These are phyloP conservation scores for Aphelocoma californica DNA, from an alignment of 2,797 vertebrate species.

Conservation along the genomic window DNA sequence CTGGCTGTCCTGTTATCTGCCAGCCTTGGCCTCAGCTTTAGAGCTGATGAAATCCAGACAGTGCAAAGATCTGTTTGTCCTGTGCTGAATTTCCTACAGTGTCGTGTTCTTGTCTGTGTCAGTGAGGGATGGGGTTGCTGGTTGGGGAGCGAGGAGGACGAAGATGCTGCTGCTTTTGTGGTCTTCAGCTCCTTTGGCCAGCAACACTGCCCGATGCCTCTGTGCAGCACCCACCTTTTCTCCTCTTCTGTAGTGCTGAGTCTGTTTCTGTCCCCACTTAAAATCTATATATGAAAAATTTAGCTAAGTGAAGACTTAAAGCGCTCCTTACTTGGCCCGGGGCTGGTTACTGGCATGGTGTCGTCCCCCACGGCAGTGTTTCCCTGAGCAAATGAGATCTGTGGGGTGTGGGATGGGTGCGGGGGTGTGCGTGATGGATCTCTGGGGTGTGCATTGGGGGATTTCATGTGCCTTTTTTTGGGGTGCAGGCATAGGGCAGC, in stretches of 20 bases:
- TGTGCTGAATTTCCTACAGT: neutral
- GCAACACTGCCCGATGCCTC: fast-evolving
- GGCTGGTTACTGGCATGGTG: neutral
- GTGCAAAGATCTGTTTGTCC: neutral
- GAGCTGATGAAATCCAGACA: neutral
- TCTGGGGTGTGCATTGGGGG: neutral
- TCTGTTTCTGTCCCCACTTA: neutral
- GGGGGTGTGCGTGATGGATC: neutral
- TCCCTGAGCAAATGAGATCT: too few relatives aligned
- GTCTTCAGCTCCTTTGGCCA: neutral
- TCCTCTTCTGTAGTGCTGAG: fast-evolving
- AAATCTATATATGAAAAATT: neutral
- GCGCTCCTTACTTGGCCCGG: neutral
- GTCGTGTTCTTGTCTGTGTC: neutral
- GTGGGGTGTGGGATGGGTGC: neutral
- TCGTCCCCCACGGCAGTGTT: fast-evolving
- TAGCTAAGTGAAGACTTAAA: too few relatives aligned
- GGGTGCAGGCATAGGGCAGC: too few relatives aligned
- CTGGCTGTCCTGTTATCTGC: neutral
- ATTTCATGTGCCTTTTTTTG: neutral
- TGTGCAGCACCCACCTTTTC: neutral
- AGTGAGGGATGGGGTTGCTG: neutral
- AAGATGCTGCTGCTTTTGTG: neutral
- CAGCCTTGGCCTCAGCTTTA: neutral
- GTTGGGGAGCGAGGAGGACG: fast-evolving